Percentiles rank a stretch among this genome's conserved stretches.
Conservation (phyloP, 2,113 vertebrate genomes). For the Sinosuthora webbiana region DNA sequence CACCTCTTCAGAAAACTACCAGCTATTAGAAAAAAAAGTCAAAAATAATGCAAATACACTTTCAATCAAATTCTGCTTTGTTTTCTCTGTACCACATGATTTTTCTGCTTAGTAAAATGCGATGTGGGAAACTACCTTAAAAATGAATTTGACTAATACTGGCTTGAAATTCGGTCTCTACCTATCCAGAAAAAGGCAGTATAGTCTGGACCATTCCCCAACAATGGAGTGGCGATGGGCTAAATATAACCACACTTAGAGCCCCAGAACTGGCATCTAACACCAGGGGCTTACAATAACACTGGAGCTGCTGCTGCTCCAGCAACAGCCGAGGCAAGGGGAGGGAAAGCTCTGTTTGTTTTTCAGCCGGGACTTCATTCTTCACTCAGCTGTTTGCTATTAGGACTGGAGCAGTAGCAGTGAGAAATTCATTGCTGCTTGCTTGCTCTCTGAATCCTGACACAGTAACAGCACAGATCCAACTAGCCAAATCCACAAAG, state of each 20-base stretch:
- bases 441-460: conserved; percentile 40
- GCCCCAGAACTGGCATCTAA: background rate
- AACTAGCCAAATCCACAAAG: conserved; percentile 48
- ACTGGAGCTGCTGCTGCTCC: conserved; percentile 13
- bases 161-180: background rate
- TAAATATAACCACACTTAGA: background rate
- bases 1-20: background rate
- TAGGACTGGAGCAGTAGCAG: conserved; percentile 70
- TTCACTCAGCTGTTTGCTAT: conserved; percentile 69
- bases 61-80: background rate
- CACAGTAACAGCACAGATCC: background rate
- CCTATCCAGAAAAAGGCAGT: conserved; percentile 24
- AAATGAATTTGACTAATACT: background rate
- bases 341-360: conserved; percentile 13
- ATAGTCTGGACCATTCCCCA: background rate
- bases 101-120: background rate
- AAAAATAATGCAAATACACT: background rate
- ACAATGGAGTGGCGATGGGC: conserved; percentile 4
- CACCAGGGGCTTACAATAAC: conserved; percentile 16
- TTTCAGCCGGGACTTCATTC: conserved; percentile 32
- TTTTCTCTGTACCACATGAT: background rate
- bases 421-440: conserved; percentile 46
- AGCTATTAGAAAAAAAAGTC: background rate
- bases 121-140: background rate
- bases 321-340: background rate